Evolutionary conservation across 2,888 invertebrate species (phyloP).

Genomic region (Orthosia gracilis): DNA sequence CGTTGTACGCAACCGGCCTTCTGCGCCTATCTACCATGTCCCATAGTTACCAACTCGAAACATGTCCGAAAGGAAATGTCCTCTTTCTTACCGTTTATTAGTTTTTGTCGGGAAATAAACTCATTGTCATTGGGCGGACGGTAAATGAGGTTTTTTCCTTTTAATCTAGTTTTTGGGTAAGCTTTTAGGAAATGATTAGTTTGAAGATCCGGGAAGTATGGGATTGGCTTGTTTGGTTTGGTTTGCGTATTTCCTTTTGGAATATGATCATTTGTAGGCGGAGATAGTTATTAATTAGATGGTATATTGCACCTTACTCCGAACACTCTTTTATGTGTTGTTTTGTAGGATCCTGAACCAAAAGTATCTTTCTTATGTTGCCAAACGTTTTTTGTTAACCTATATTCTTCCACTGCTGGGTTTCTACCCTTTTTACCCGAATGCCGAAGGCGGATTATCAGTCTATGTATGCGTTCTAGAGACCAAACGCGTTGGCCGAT

Average conservation of each 20-base stretch:
- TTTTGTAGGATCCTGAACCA: background rate
- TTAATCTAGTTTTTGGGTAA: conserved; percentile 72
- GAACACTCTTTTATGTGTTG: background rate
- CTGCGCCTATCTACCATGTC: background rate
- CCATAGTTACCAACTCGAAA: conserved; percentile 70
- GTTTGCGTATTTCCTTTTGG: conserved; percentile 18
- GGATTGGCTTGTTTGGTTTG: conserved; percentile 30
- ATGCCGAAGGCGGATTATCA: no score
- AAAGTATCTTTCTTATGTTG: background rate
- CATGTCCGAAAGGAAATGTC: conserved; percentile 75
- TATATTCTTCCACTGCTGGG: no score
- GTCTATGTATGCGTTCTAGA: no score
- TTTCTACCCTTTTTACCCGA: no score
- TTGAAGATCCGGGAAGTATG: conserved; percentile 43
- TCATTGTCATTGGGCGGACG: conserved; percentile 72
- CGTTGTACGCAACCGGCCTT: background rate
- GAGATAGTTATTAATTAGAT: background rate
- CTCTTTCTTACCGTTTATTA: conserved; percentile 75
- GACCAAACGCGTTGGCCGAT: no score
- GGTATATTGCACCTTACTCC: background rate
- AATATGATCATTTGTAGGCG: background rate
- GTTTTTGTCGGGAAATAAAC: conserved; percentile 75
- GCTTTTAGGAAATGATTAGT: conserved; percentile 65
- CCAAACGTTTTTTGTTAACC: no score
- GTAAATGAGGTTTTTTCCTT: conserved; percentile 71